Conservation (phyloP, 1,140 invertebrate species). For the Homarus americanus region DNA sequence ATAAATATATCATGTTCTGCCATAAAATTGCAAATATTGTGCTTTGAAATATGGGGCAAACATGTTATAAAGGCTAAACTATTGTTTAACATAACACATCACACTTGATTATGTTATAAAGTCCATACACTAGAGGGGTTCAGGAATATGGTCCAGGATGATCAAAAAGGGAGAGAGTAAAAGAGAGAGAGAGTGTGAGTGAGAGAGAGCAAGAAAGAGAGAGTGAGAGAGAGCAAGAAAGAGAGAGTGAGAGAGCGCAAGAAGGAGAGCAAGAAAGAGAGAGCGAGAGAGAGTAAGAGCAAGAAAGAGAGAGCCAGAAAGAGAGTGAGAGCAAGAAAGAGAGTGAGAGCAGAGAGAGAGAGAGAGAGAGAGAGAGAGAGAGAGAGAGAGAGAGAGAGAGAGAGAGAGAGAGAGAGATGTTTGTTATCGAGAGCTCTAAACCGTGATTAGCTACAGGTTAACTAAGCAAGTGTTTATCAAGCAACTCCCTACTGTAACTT, state of each 20-base stretch:
- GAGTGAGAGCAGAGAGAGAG: neutral
- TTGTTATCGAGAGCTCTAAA: constrained; percentile 29
- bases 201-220: neutral
- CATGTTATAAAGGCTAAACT: neutral
- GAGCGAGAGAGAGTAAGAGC: constrained; percentile 27
- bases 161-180: neutral
- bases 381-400: constrained; percentile 26
- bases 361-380: constrained; percentile 8
- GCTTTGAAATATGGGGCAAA: neutral
- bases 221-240: neutral
- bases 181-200: neutral
- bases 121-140: neutral
- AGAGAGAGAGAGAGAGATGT: constrained; percentile 9
- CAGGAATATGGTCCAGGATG: constrained; percentile 2
- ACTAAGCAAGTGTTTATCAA: constrained; percentile 53
- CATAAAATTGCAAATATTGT: neutral
- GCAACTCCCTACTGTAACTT: constrained; percentile 58
- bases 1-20: neutral
- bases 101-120: neutral
- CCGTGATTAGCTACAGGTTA: constrained; percentile 47
- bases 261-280: neutral
- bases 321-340: neutral
- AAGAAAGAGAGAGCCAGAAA: neutral
- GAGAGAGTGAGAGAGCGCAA: constrained; percentile 2
- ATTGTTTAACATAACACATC: neutral